Percentiles rank a stretch among this genome's conserved stretches.
Conservation (phyloP, 2,113 vertebrate species). For the Spermophilus dauricus region DNA sequence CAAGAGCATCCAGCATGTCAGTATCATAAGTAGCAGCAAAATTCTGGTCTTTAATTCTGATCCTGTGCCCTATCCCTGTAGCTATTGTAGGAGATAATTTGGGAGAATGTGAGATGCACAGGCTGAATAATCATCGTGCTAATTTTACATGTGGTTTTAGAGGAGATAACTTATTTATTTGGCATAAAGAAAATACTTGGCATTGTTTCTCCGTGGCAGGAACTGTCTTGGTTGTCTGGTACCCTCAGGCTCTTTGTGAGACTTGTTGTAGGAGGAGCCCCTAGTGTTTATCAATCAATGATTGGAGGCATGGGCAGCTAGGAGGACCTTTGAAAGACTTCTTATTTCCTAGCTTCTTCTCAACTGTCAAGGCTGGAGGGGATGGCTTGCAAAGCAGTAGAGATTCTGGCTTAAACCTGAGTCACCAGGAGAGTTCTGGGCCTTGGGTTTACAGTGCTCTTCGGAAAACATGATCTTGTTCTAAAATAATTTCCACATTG, state of each 20-base stretch:
- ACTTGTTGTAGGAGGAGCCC: not conserved
- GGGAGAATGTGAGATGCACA: not conserved
- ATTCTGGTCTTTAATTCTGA: constrained; percentile 4
- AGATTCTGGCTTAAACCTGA: not conserved
- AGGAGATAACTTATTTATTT: not conserved
- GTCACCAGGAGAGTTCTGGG: not conserved
- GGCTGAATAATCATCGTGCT: constrained; percentile 9
- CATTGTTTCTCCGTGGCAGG: not conserved
- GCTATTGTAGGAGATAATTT: not conserved
- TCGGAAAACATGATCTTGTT: constrained; percentile 71
- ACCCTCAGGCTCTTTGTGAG: not conserved
- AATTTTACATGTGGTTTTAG: not conserved
- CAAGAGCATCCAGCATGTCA: not conserved
- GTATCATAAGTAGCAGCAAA: not conserved
- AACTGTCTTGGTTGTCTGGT: not conserved
- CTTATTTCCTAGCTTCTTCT: not conserved
- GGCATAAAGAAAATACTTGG: not conserved
- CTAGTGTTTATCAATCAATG: not conserved
- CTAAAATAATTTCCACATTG: constrained; percentile 76
- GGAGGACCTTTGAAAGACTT: not conserved
- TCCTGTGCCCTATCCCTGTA: not conserved
- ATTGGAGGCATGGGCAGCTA: not conserved
- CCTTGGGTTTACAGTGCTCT: constrained; percentile 25
- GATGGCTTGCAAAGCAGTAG: not conserved
- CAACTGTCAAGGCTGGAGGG: not conserved